Base-by-base conservation (phyloP, 23 tunicate genomes). In the Trididemnum clinides region DNA sequence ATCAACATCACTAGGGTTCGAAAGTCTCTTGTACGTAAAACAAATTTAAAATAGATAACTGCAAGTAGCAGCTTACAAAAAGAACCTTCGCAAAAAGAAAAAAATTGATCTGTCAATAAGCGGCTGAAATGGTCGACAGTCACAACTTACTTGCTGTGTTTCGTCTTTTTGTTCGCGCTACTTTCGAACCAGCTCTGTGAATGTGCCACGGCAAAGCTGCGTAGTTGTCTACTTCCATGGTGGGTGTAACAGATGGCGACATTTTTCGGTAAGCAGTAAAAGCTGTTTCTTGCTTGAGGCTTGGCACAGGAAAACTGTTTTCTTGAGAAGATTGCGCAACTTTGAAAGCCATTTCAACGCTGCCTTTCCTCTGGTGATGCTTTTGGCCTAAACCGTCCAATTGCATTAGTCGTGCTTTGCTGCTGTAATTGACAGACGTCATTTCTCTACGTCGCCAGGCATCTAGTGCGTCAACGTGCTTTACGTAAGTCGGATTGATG, bases 191-290 rank as follows among this genome's bases (percentile, higher is more conserved):
- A 18, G 0, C 12, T 27, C 64, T 28, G 23, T 57, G 33, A n/a
- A 62, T 6, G 23, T 51, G 70, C 64, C 84, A 51, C 1, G 70
- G 84, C 39, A 79, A 20, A 4, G 70, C 58, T 1, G 1, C 39
- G 64, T 54, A 79, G 0, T 51, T 3, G 2, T 79, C 49, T 6
- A 66, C 75, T 5, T 2, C 10, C 6, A 23, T 4, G 31, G 10
- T 66, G 10, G 19, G 12, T 21, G 32, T 34, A 4, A 25, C 69
- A 3, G 7, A 3, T 27, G 21, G 28, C 22, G n/a, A 12, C 76
- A 82, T 82, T 22, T 82, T 82, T 58, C 64, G 71, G 76, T 82
- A 82, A 22, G 39, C 71, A 25, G 31, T 39, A 34, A 82, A 82
- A 5, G 86, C 76, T 35, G 80, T 6, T 30, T 30, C 36, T 5